Evolutionary conservation across 2,797 vertebrate genomes (phyloP).

Genomic region (Alcedo quadribrachys): DNA sequence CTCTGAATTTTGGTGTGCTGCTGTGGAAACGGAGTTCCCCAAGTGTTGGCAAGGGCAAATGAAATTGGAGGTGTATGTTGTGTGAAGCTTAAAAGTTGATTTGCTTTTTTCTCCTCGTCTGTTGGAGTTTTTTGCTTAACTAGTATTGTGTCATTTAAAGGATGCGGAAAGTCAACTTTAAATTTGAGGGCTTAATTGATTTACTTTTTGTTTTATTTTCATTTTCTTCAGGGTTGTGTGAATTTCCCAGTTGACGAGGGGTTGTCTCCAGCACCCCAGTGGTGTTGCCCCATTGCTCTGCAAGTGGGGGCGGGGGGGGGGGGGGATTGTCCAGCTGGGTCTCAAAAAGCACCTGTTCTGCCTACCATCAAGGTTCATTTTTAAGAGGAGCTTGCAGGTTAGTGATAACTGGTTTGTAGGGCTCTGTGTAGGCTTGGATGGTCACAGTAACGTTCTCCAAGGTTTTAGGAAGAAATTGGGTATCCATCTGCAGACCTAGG

Average conservation of each 20-base stretch:
- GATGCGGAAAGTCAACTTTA: not conserved
- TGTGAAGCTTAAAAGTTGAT: not conserved
- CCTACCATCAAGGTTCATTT: not conserved
- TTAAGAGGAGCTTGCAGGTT: not conserved
- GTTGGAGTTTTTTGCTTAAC: not conserved
- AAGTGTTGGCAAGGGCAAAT: not conserved
- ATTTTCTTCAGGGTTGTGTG: not conserved
- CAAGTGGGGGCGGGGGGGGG: not conserved
- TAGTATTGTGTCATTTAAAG: conserved; percentile 12
- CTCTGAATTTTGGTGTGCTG: not conserved
- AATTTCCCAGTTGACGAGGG: not conserved
- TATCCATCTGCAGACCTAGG: not conserved
- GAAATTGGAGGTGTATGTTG: not conserved
- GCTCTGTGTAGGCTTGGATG: not conserved
- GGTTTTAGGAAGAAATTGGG: not conserved
- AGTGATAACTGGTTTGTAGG: not conserved
- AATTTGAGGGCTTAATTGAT: not conserved
- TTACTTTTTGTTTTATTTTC: not conserved
- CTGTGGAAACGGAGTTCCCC: not conserved
- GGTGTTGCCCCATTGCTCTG: not conserved
- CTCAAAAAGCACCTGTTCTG: not conserved
- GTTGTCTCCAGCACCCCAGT: not conserved
- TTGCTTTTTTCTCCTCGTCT: not conserved
- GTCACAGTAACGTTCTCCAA: not conserved
- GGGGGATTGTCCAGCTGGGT: not conserved